phyloP scores from a whole-genome alignment of 2,113 vertebrate species.

The Podarcis cretensis region DNA sequence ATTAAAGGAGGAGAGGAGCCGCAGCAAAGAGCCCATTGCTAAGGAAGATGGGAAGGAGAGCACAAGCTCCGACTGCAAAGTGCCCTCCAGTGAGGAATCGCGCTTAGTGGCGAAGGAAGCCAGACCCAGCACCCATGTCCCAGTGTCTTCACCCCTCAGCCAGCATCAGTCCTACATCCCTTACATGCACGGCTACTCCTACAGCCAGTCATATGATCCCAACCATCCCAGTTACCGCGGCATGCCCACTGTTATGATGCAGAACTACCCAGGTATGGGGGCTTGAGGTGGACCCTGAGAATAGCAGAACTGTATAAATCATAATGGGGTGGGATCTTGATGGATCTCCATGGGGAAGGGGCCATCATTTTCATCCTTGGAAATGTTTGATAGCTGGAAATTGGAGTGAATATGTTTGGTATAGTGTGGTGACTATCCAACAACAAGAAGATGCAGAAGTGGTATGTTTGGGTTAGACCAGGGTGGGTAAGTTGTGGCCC shows the following conservation, averaged over 20 bases:
- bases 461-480: no score
- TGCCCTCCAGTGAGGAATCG: slow-evolving; percentile 84
- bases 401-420: neutral
- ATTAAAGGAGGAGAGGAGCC: slow-evolving; percentile 90
- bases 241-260: slow-evolving; percentile 99
- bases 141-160: slow-evolving; percentile 92
- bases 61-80: slow-evolving; percentile 82
- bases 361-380: neutral
- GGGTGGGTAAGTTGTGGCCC: neutral
- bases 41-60: slow-evolving; percentile 93
- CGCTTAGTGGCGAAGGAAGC: slow-evolving; percentile 90
- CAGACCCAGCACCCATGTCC: slow-evolving; percentile 90
- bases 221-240: slow-evolving; percentile 95
- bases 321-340: neutral
- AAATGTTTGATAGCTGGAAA: no score
- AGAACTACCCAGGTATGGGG: slow-evolving; percentile 94
- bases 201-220: slow-evolving; percentile 96
- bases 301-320: no score
- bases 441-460: neutral
- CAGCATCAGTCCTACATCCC: slow-evolving; percentile 98
- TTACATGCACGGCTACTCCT: slow-evolving; percentile 98
- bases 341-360: neutral
- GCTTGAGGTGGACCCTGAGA: neutral
- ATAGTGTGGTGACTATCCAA: neutral
- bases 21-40: slow-evolving; percentile 86